A percentile compares a stretch with the other conserved stretches of the same genome.
Evolutionary conservation across 2,888 invertebrate species (phyloP).

Genomic region (Sesia bembeciformis): DNA sequence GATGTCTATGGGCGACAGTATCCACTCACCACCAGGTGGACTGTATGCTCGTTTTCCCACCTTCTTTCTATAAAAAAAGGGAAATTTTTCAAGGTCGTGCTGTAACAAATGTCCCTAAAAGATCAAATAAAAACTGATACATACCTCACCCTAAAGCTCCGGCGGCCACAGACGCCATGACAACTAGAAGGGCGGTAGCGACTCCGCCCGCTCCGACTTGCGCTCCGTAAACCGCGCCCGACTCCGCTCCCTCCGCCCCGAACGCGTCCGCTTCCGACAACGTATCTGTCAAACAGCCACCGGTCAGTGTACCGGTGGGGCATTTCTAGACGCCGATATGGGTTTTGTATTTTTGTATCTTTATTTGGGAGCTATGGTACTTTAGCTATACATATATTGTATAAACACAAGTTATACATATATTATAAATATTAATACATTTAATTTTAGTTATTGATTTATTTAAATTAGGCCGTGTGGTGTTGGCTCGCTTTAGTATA

Average conservation of each 20-base stretch:
- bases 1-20: no score
- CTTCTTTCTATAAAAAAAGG: no score
- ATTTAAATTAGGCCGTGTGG: no score
- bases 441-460: no score
- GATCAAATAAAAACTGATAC: conserved; percentile 28
- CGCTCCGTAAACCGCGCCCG: conserved; percentile 37
- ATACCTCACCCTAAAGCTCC: conserved; percentile 86
- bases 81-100: no score
- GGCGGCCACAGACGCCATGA: conserved; percentile 78
- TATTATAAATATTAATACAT: no score
- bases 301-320: conserved; percentile 29
- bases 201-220: conserved; percentile 74
- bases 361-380: neutral
- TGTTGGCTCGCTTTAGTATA: no score
- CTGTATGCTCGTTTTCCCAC: no score
- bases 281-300: conserved; percentile 45
- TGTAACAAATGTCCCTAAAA: no score
- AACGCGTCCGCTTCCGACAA: conserved; percentile 58
- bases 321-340: conserved; percentile 24
- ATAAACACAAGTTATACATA: no score
- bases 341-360: conserved; percentile 19
- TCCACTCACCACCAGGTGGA: no score
- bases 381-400: no score
- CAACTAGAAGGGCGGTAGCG: conserved; percentile 76
- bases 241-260: conserved; percentile 21